Evolutionary conservation across 2,113 vertebrate species (phyloP).

Genomic region (Silurus asotus): DNA sequence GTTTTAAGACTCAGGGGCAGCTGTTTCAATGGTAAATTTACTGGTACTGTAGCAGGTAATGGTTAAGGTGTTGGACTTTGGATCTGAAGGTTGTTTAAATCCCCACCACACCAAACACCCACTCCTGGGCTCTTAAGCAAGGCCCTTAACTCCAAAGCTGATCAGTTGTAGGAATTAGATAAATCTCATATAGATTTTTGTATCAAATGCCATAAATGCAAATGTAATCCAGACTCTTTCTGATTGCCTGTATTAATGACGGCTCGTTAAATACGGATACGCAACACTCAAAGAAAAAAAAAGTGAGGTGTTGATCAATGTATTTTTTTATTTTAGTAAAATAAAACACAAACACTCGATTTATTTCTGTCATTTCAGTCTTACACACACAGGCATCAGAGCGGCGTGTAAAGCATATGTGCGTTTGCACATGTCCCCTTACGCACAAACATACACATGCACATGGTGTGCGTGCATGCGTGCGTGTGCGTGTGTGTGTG

Average conservation of each 20-base stretch:
- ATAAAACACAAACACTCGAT: conserved; percentile 52
- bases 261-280: background rate
- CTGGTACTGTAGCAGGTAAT: too few relatives aligned
- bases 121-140: too few relatives aligned
- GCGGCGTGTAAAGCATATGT: conserved; percentile 23
- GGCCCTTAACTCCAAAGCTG: too few relatives aligned
- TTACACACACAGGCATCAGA: conserved; percentile 51
- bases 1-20: background rate
- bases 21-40: conserved; percentile 7
- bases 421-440: conserved; percentile 2
- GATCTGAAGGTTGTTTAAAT: too few relatives aligned
- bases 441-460: background rate
- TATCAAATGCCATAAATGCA: too few relatives aligned
- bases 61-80: too few relatives aligned
- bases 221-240: background rate
- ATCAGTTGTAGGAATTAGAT: too few relatives aligned
- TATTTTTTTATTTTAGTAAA: conserved; percentile 58
- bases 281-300: conserved; percentile 19
- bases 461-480: background rate
- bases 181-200: too few relatives aligned
- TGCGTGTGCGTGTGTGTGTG: background rate
- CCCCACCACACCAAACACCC: too few relatives aligned
- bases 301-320: conserved; percentile 48
- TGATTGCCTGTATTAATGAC: conserved; percentile 35
- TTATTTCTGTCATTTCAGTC: conserved; percentile 46